Conservation (phyloP, 2,113 vertebrate genomes). For the Pimephales promelas region DNA sequence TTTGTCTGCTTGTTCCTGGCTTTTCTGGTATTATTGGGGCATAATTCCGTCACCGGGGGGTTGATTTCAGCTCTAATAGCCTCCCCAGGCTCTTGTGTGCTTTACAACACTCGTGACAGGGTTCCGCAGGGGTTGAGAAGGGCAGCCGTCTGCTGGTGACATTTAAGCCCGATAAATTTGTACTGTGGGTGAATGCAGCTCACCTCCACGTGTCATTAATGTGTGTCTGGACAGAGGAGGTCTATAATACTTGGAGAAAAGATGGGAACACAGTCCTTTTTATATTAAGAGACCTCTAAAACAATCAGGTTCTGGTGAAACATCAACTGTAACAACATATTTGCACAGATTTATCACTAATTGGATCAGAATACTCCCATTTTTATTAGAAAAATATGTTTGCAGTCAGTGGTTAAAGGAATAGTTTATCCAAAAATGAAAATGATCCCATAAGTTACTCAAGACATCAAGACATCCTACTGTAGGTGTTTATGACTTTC, state of each 20-base stretch:
- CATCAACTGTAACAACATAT: not conserved
- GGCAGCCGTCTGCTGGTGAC: slow-evolving; percentile 41
- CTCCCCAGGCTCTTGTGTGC: slow-evolving; percentile 24
- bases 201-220: not conserved
- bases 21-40: slow-evolving; percentile 46
- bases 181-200: slow-evolving; percentile 27
- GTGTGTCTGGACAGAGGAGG: not conserved
- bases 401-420: too few species aligned
- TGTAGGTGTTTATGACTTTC: too few species aligned
- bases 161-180: slow-evolving; percentile 33
- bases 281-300: not conserved
- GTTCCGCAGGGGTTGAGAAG: slow-evolving; percentile 41
- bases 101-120: slow-evolving; percentile 34
- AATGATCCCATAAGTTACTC: too few species aligned
- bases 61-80: slow-evolving; percentile 41
- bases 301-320: not conserved
- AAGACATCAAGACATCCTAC: too few species aligned
- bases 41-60: slow-evolving; percentile 40
- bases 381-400: not conserved
- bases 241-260: not conserved
- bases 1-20: slow-evolving; percentile 53
- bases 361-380: not conserved
- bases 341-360: not conserved
- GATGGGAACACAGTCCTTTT: not conserved
- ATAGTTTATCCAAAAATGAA: too few species aligned